Evolutionary conservation across 2,113 vertebrate species (phyloP), one percentile per base, ranked within the genome.

Genomic region (Tichodroma muraria): DNA sequence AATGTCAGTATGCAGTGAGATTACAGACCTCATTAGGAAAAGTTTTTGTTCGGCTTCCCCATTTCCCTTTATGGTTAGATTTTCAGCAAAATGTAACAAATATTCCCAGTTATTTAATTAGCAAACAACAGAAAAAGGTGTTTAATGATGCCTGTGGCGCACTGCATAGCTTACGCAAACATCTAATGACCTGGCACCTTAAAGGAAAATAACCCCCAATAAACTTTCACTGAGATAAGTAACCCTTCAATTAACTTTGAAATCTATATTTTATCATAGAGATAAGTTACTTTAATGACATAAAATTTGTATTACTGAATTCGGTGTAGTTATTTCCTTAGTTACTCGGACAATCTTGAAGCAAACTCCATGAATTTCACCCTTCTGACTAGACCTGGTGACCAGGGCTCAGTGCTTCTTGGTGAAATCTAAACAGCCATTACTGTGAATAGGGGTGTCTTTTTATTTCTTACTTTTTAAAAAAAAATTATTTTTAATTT

Each of bases 81-180:
- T 78, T 61, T 37, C 59, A 71, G 23, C 12, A 30, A 25, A 82
- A 37, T 52, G 20, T 21, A 37, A 47, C 37, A 35, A 79, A 38
- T 77, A 49, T 45, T 83, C 18, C 15, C 20, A 47, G 6, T 50
- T 70, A 33, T 59, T 61, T 71, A 50, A 47, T 75, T 71, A 75
- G 47, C 31, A 75, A 54, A 47, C 6, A 59, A 47, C 47, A 47
- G 37, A 28, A 49, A 37, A 52, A 77, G 9, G n/a, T 59, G 47
- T 54, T 69, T 78, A 76, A 10, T 38, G 22, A 95, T 98, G 99
- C 98, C 98, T 98, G 95, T 8, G 98, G 98, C 53, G 97, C 84
- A 53, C 97, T 98, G 85, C 98, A 98, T 50, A 99, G 97, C 37
- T n/a, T 42, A 30, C 37, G 25, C n/a, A 83, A 63, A 14, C 52